Evolutionary conservation across 2,888 invertebrate species (phyloP).

Genomic region (Zhengitettix transpicula): DNA sequence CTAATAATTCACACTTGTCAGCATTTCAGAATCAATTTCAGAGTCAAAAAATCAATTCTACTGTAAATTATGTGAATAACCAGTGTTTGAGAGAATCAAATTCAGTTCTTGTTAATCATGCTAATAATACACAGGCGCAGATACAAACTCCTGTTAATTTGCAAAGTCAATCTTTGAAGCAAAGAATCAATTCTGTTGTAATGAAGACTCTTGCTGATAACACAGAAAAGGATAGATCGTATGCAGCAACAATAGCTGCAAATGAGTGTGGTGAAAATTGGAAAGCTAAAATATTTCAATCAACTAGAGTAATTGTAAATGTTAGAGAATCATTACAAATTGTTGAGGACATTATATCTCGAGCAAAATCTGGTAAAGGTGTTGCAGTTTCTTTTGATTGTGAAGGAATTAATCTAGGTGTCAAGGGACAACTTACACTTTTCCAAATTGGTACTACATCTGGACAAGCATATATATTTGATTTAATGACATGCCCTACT

Average conservation of each 20-base stretch:
- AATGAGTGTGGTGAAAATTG: conserved; percentile 48
- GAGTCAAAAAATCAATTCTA: not conserved
- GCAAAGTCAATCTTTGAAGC: conserved; percentile 65
- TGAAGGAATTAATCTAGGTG: conserved; percentile 82
- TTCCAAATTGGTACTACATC: conserved; percentile 69
- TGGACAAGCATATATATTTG: conserved; percentile 74
- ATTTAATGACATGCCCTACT: conserved; percentile 67
- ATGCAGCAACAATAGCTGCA: conserved; percentile 28
- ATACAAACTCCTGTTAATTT: conserved; percentile 17
- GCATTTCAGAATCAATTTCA: not conserved
- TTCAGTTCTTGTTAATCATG: too few species aligned
- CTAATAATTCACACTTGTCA: not conserved
- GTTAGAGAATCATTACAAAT: conserved; percentile 62
- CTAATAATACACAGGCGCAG: not conserved
- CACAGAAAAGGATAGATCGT: conserved; percentile 40
- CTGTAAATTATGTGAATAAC: not conserved
- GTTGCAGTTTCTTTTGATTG: conserved; percentile 73
- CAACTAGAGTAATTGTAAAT: conserved; percentile 64
- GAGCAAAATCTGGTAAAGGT: conserved; percentile 19
- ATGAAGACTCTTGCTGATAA: conserved; percentile 82
- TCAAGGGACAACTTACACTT: conserved; percentile 73
- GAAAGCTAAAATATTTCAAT: conserved; percentile 66
- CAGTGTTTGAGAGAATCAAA: not conserved
- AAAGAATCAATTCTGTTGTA: conserved; percentile 73
- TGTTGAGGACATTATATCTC: conserved; percentile 24